Evolutionary conservation across 2,797 vertebrate species (phyloP).

Genomic region (Sciaenops ocellatus): DNA sequence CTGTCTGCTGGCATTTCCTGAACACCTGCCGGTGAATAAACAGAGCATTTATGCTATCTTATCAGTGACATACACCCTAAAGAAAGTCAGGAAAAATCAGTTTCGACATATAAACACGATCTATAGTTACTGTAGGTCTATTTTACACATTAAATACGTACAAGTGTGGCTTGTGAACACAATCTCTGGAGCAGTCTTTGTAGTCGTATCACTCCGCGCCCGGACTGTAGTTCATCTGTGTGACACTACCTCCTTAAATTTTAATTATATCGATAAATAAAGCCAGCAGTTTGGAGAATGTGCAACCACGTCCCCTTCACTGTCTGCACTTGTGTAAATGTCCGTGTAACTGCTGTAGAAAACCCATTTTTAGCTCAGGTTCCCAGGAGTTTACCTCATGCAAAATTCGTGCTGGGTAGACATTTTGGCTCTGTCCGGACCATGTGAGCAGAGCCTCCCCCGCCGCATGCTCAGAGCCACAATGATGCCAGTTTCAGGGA

Average conservation of each 20-base stretch:
- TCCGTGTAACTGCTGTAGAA: not conserved
- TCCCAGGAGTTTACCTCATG: constrained; percentile 30
- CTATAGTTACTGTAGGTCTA: not conserved
- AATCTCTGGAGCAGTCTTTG: constrained; percentile 41
- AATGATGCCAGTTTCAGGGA: constrained; percentile 65
- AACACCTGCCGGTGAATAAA: not conserved
- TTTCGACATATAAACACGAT: not conserved
- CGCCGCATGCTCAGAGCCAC: constrained; percentile 46
- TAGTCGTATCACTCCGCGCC: constrained; percentile 73
- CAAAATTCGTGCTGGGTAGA: constrained; percentile 43
- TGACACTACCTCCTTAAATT: not conserved
- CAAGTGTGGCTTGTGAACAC: not conserved
- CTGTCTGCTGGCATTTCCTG: not conserved
- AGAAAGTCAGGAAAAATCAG: accelerated
- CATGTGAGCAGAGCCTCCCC: not conserved
- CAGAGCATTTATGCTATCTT: not conserved
- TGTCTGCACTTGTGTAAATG: not conserved
- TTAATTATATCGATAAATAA: not conserved
- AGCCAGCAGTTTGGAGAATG: too few relatives aligned
- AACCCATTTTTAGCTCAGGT: constrained; percentile 22
- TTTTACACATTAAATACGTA: not conserved
- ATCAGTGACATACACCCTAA: too few relatives aligned
- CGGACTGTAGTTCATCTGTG: constrained; percentile 22
- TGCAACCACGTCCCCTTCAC: not conserved
- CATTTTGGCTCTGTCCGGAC: constrained; percentile 76